Base-by-base conservation (phyloP, 2,888 invertebrate genomes). In the Saturnia pavonia region DNA sequence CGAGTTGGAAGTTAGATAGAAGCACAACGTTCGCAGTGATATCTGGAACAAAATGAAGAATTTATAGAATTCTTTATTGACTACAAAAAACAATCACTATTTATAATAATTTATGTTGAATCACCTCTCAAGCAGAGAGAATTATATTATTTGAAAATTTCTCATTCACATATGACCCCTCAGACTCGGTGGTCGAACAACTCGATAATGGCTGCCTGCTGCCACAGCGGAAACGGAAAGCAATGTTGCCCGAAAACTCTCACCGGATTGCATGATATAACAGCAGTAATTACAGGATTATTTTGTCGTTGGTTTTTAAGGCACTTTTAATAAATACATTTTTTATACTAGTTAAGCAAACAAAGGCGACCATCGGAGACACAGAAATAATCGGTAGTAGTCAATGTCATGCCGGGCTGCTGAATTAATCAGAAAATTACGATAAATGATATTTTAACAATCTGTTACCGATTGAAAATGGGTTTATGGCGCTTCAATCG, bases 121-220 rank as follows among this genome's bases (percentile, higher is more conserved):
- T 88, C 83, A 94, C 94, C 94, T 94, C 94, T 93, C 94, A 82
- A 75, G 84, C 82, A 82, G 94, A 94, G 94, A 94, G 94, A 92
- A 89, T 93, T 89, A 77, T 81, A 85, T 84, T 83, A 78, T 82
- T 82, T 82, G 79, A 78, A 79, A 79, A 78, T 85, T 87, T 75
- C 79, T 88, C 92, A 92, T 92, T 88, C 89, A 88, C 89, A 79
- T 78, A 80, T 82, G 84, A 85, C 85, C 85, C 85, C 85, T 82
- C 91, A 90, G 89, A 92, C 94, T 93, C 94, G 94, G 94, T 93
- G 94, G 94, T 95, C 93, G 95, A 95, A 95, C 95, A 95, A 95
- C 94, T 95, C 94, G 92, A 91, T 94, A 94, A 94, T 95, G 94
- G 93, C 89, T 70, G 84, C 83, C 83, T 94, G 93, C 89, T 70